These are phyloP conservation scores for Zootoca vivipara DNA, from an alignment of 2,113 vertebrate genomes.

Conservation along the genomic window DNA sequence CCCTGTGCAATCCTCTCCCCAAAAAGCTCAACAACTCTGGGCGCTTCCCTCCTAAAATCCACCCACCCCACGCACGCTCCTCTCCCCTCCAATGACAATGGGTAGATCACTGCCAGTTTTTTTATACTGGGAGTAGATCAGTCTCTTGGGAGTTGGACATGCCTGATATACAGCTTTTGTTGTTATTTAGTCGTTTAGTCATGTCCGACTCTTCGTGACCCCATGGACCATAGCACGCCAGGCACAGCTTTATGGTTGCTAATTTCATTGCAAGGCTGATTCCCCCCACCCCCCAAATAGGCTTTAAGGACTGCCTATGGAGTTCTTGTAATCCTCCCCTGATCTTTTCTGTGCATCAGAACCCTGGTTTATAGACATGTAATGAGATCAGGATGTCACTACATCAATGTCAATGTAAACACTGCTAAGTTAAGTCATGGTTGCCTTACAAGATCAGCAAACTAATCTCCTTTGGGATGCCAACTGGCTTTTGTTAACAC, in stretches of 20 bases:
- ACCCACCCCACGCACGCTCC: too few relatives aligned
- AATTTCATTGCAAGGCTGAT: conserved; percentile 44
- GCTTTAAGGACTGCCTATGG: conserved; percentile 63
- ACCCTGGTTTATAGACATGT: conserved; percentile 86
- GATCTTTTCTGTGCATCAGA: conserved; percentile 73
- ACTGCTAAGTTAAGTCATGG: conserved; percentile 75
- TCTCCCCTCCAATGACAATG: too few relatives aligned
- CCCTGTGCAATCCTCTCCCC: too few relatives aligned
- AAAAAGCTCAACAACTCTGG: too few relatives aligned
- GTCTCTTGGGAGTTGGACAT: too few relatives aligned
- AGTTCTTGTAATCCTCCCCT: conserved; percentile 79
- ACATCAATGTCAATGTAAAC: conserved; percentile 84
- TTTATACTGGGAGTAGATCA: too few relatives aligned
- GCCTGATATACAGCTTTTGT: too few relatives aligned
- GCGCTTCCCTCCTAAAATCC: too few relatives aligned
- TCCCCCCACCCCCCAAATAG: conserved; percentile 27
- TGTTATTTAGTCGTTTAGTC: too few relatives aligned
- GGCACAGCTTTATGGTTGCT: conserved; percentile 49
- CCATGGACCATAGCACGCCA: too few relatives aligned
- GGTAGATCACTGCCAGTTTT: too few relatives aligned
- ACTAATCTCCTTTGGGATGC: conserved; percentile 84
- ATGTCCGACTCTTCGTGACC: too few relatives aligned
- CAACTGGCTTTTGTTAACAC: conserved; percentile 75
- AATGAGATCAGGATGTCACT: conserved; percentile 88
- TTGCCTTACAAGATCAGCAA: conserved; percentile 82